Base-by-base conservation (phyloP, 2,113 vertebrate species). In the Erythrocercus mccallii region DNA sequence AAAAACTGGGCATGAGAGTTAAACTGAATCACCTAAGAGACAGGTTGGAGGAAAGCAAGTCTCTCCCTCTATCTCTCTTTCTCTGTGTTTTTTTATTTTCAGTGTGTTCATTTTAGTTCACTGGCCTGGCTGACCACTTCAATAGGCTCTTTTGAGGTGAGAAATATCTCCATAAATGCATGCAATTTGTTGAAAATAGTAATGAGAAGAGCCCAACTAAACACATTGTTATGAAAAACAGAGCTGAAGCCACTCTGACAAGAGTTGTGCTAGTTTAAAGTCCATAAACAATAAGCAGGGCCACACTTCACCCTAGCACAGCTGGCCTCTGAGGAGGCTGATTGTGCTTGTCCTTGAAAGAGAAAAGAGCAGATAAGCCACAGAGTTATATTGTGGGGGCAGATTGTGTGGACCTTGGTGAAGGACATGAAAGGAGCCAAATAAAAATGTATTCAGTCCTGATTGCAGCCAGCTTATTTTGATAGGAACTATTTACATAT, bases 361-460 rank as follows among this genome's bases (percentile, higher is more conserved):
- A 90, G 79, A 88, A 92, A 90, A 83, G 66, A 82, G 80, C 54
- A 94, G 74, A 88, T 83, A 88, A 77, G 54, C 74, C 92, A 77
- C 88, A 93, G 76, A 57, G 30, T 70, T 83, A 76, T 14, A 40
- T 51, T 93, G 80, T 95, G 50, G 68, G 86, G 84, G 93, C 86
- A 88, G 90, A 51, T 80, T 90, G 35, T 78, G 9, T 92, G 76
- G 68, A 53, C 38, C 50, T 31, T 61, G 50, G 71, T 73, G 60
- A 81, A 86, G 68, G 92, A 96, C 70, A 86, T 88, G 88, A 96
- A 96, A 95, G 90, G 54, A 85, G 54, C 33, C 72, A 78, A 54
- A 73, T 92, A 42, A 88, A 93, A 93, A 90, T 54, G 70, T 6
- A 78, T 77, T 54, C n/a, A 77, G n/a, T 57, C 33, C 35, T 90